Base-by-base conservation (phyloP, 2,888 invertebrate species). In the Orgyia antiqua region DNA sequence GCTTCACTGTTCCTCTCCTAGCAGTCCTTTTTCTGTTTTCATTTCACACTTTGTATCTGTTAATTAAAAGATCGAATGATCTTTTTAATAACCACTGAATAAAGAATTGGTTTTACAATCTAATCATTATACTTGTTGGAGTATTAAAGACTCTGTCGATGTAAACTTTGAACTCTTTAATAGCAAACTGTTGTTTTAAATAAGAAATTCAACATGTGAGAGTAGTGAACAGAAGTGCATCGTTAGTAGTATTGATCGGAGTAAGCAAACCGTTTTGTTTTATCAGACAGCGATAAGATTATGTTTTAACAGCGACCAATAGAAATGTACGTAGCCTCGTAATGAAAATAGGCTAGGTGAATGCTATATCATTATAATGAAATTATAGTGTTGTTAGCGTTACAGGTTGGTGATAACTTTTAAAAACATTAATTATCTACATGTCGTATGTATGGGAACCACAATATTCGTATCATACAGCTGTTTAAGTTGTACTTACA, bases 221-320 rank as follows among this genome's bases (percentile, higher is more conserved):
- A n/a, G n/a, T n/a, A 8, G n/a, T 13, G 2, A 13, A 24, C 27
- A 42, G 25, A 38, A 38, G 31, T 48, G 42, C 47, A 43, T 48
- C 38, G 41, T 41, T 51, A 46, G 25, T 43, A 52, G 44, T 73
- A 77, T 77, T 57, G 75, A 78, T 74, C 60, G 62, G 41, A 41
- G 58, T 60, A 59, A 62, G 49, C 46, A 51, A 53, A 53, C 60
- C 62, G 65, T 68, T 69, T 64, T 58, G 62, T 63, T 71, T 76
- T 79, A 80, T 80, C 79, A 62, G 51, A 42, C 33, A 34, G 51
- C 72, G 82, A 82, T 83, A 79, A 82, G 83, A 80, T 82, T 76
- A 66, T 60, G 51, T 42, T 45, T 33, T 45, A 44, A 46, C 56
- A 53, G 51, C 54, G 58, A 55, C 71, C 71, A 75, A 72, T 74